These are phyloP conservation scores for Pollenia angustigena DNA, from an alignment of 2,888 invertebrate species.

Conservation along the genomic window DNA sequence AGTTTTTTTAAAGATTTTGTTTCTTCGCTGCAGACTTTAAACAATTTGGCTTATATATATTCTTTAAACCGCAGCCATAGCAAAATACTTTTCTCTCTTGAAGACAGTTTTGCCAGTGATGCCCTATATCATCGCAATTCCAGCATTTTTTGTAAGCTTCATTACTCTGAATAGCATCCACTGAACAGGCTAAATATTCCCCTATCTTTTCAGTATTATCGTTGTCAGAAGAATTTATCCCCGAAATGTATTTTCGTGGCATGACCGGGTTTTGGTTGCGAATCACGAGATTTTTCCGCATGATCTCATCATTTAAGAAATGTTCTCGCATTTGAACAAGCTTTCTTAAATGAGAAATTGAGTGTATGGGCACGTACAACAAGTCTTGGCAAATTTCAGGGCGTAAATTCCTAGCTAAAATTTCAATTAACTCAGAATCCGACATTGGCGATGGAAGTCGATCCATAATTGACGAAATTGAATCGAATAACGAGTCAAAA, in stretches of 20 bases:
- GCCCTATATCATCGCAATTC: slow-evolving; percentile 18
- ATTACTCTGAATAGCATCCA: slow-evolving; percentile 1
- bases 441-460: background rate
- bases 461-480: background rate
- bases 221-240: background rate
- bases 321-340: slow-evolving; percentile 12
- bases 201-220: background rate
- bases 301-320: background rate
- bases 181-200: background rate
- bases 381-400: background rate
- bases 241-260: background rate
- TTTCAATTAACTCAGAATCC: slow-evolving; percentile 1
- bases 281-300: background rate
- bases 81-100: slow-evolving; percentile 29
- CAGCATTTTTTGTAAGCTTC: background rate
- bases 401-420: slow-evolving; percentile 3
- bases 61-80: slow-evolving; percentile 2
- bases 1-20: slow-evolving; percentile 6
- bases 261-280: background rate
- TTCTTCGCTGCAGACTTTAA: background rate
- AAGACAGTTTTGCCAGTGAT: slow-evolving; percentile 24
- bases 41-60: slow-evolving; percentile 6
- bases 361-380: background rate
- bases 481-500: background rate
- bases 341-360: slow-evolving; percentile 1